Conservation (phyloP, 2,797 vertebrate genomes). For the Chiloscyllium punctatum region DNA sequence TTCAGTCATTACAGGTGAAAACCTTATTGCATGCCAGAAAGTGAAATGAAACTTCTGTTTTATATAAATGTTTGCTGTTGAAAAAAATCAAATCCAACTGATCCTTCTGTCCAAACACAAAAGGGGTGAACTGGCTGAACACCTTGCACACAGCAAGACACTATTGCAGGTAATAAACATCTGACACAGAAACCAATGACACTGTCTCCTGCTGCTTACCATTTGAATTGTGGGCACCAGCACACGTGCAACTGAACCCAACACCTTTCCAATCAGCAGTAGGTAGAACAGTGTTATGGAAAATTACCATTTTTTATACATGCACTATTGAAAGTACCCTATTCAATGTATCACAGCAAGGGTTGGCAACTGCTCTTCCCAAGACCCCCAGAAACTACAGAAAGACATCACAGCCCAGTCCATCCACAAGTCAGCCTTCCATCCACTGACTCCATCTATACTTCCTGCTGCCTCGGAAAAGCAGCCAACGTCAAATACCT, state of each 20-base stretch:
- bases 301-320: too few relatives aligned
- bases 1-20: not conserved
- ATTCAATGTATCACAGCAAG: too few relatives aligned
- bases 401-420: too few relatives aligned
- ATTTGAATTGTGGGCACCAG: too few relatives aligned
- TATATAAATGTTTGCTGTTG: not conserved
- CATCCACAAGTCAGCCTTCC: too few relatives aligned
- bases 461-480: too few relatives aligned
- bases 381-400: too few relatives aligned
- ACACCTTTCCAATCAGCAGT: not conserved
- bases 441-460: too few relatives aligned
- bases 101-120: not conserved
- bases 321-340: too few relatives aligned
- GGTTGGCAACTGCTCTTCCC: too few relatives aligned
- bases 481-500: too few relatives aligned
- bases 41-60: not conserved
- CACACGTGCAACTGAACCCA: not conserved
- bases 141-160: not conserved
- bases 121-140: not conserved
- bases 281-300: not conserved
- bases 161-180: not conserved
- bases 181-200: not conserved
- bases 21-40: not conserved
- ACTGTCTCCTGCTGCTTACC: not conserved
- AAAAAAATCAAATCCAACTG: not conserved